These are phyloP conservation scores for Aphidius ervi DNA, from an alignment of 1,140 invertebrate species.

Conservation along the genomic window DNA sequence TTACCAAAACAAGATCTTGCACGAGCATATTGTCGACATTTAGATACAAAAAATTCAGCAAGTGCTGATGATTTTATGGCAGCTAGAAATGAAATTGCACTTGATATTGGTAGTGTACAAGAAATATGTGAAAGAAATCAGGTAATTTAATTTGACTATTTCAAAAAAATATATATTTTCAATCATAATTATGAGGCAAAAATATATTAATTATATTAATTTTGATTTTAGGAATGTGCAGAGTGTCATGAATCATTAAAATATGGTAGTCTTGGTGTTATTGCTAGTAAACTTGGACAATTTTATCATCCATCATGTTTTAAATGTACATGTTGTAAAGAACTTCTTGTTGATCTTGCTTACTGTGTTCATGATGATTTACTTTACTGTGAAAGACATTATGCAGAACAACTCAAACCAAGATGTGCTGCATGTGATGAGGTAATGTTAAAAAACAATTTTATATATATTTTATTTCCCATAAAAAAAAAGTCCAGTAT, in stretches of 20 bases:
- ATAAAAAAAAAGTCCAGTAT: too few relatives aligned
- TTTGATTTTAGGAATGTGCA: constrained; percentile 55
- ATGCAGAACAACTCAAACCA: constrained; percentile 88
- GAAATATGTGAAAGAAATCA: constrained; percentile 49
- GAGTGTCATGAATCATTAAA: constrained; percentile 62
- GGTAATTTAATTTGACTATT: constrained; percentile 43
- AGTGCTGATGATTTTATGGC: constrained; percentile 84
- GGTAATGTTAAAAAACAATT: constrained; percentile 55
- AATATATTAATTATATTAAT: not conserved
- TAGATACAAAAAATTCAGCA: constrained; percentile 70
- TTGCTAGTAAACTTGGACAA: constrained; percentile 67
- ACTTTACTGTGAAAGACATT: constrained; percentile 89
- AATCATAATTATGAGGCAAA: not conserved
- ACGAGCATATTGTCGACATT: constrained; percentile 81
- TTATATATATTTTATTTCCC: too few relatives aligned
- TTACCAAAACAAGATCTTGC: constrained; percentile 93
- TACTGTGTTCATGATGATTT: constrained; percentile 85
- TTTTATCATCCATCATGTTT: constrained; percentile 88
- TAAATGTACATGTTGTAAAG: constrained; percentile 75
- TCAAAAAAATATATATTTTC: not conserved
- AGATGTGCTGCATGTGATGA: constrained; percentile 92
- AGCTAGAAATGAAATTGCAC: constrained; percentile 86
- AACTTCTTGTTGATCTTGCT: constrained; percentile 86
- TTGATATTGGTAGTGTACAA: constrained; percentile 84
- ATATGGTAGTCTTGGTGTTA: constrained; percentile 63